Evolutionary conservation across 2,113 vertebrate species (phyloP).

Genomic region (Daubentonia madagascariensis): DNA sequence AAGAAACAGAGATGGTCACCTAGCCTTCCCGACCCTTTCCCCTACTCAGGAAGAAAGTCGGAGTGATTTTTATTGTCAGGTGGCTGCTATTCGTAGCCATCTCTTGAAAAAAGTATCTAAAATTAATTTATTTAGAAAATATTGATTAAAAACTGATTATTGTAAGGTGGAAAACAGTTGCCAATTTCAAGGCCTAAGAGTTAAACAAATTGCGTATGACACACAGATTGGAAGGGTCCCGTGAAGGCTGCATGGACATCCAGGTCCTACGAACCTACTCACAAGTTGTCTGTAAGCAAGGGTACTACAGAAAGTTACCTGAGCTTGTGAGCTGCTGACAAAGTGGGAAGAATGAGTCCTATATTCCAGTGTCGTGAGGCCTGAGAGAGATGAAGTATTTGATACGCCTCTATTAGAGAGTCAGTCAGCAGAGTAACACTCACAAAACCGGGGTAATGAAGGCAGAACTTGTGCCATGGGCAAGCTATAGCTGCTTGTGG

Average conservation of each 20-base stretch:
- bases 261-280: neutral
- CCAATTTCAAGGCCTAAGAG: neutral
- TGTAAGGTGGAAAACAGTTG: neutral
- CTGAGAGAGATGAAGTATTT: neutral
- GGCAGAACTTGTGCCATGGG: rapidly evolving
- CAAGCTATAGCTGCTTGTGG: rapidly evolving
- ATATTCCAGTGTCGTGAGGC: neutral
- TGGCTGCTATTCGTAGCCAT: neutral
- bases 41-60: neutral
- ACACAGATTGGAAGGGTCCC: neutral
- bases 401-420: neutral
- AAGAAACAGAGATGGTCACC: neutral
- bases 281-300: neutral
- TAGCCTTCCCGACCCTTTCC: neutral
- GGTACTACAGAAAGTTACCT: neutral
- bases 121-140: neutral
- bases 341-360: neutral
- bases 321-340: too few relatives aligned
- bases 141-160: neutral
- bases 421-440: neutral
- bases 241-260: too few relatives aligned
- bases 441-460: too few relatives aligned
- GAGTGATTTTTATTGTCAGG: neutral
- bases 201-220: neutral
- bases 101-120: neutral